Evolutionary conservation across 2,888 invertebrate species (phyloP).

Genomic region (Orthosia cruda): DNA sequence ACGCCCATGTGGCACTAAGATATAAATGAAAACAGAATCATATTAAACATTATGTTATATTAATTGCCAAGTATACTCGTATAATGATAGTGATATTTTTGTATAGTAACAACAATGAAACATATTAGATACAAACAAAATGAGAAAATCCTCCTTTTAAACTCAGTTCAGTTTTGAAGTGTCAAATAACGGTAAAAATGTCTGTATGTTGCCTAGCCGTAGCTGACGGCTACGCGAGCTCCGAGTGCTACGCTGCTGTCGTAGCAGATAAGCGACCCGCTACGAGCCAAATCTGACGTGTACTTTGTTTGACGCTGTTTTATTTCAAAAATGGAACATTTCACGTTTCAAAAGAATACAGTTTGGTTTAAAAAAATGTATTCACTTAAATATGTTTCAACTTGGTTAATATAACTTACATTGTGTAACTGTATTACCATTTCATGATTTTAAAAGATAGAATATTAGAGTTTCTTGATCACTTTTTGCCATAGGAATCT

Average conservation of each 20-base stretch:
- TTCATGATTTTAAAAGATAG: too few species aligned
- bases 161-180: neutral
- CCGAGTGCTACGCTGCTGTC: conserved; percentile 20
- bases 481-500: too few species aligned
- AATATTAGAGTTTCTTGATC: too few species aligned
- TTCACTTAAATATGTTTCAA: too few species aligned
- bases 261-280: conserved; percentile 43
- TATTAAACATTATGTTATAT: neutral
- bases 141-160: neutral
- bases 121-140: neutral
- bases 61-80: too few species aligned
- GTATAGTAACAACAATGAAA: too few species aligned
- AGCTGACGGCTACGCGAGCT: conserved; percentile 32
- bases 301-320: conserved; percentile 9
- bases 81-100: too few species aligned
- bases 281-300: conserved; percentile 28
- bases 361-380: neutral
- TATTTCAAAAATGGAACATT: conserved; percentile 17
- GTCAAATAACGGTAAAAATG: conserved; percentile 12
- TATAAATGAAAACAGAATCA: neutral
- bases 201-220: conserved; percentile 19
- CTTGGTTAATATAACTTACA: too few species aligned
- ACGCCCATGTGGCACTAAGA: too few species aligned
- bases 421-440: too few species aligned
- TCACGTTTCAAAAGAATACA: neutral